Conservation (phyloP, 2,888 invertebrate species). For the Hedya salicella region DNA sequence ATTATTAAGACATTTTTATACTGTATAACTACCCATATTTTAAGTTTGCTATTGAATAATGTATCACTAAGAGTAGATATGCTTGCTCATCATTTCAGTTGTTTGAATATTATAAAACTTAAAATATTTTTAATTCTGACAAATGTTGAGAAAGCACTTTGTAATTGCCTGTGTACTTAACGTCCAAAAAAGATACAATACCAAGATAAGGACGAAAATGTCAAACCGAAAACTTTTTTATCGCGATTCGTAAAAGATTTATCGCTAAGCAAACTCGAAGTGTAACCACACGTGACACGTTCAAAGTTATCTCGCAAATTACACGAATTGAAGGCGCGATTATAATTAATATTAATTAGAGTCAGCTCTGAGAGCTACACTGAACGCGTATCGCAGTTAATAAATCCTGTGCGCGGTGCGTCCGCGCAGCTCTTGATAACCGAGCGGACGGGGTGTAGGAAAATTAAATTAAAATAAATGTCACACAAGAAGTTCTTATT, state of each 20-base stretch:
- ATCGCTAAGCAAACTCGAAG: conserved; percentile 28
- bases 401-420: conserved; percentile 66
- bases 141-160: too few relatives aligned
- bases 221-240: neutral
- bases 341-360: conserved; percentile 85
- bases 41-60: too few relatives aligned
- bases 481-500: neutral
- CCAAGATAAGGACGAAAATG: conserved; percentile 10
- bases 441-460: conserved; percentile 5
- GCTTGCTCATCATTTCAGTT: too few relatives aligned
- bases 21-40: too few relatives aligned
- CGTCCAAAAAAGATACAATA: neutral
- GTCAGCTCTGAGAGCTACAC: conserved; percentile 82
- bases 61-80: too few relatives aligned
- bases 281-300: conserved; percentile 63
- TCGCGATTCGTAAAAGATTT: conserved; percentile 17
- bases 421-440: conserved; percentile 37
- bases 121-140: too few relatives aligned
- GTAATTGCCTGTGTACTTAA: neutral
- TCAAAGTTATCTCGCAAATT: conserved; percentile 77
- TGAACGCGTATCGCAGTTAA: conserved; percentile 84
- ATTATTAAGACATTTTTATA: too few relatives aligned
- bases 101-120: too few relatives aligned
- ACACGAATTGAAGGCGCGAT: conserved; percentile 84
- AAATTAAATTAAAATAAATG: conserved; percentile 7